phyloP scores from a whole-genome alignment of 2,888 invertebrate species.

The Lithosia quadra region DNA sequence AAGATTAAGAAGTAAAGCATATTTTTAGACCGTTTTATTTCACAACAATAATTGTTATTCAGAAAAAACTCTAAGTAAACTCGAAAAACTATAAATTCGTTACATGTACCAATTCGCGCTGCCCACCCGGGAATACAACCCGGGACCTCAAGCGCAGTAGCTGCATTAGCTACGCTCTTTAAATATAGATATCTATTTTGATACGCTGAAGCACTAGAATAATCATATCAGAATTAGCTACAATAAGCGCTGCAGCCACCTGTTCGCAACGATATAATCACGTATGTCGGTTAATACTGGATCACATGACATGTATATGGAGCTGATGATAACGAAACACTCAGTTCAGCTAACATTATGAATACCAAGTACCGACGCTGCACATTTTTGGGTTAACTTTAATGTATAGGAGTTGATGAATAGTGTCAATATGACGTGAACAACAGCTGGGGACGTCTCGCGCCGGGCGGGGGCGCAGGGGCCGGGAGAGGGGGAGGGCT shows the following conservation, averaged over 20 bases:
- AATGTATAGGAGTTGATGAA: conserved; percentile 11
- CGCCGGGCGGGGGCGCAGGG: neutral
- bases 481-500: neutral
- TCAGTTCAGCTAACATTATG: neutral
- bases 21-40: too few relatives aligned
- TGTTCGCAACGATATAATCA: neutral
- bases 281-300: too few relatives aligned
- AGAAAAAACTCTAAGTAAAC: too few relatives aligned
- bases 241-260: neutral
- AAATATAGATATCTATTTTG: too few relatives aligned
- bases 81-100: too few relatives aligned
- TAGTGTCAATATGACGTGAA: conserved; percentile 21
- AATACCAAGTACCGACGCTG: neutral
- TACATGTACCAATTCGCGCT: too few relatives aligned
- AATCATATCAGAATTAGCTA: too few relatives aligned
- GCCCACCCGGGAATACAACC: too few relatives aligned
- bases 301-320: neutral
- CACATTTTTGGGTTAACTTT: conserved; percentile 9
- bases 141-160: too few relatives aligned
- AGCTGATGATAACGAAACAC: neutral
- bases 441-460: neutral
- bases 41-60: too few relatives aligned
- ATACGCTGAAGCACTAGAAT: too few relatives aligned
- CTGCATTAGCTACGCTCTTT: too few relatives aligned
- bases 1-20: neutral